Base-by-base conservation (phyloP, 2,797 vertebrate species). In the Gymnocypris eckloni region DNA sequence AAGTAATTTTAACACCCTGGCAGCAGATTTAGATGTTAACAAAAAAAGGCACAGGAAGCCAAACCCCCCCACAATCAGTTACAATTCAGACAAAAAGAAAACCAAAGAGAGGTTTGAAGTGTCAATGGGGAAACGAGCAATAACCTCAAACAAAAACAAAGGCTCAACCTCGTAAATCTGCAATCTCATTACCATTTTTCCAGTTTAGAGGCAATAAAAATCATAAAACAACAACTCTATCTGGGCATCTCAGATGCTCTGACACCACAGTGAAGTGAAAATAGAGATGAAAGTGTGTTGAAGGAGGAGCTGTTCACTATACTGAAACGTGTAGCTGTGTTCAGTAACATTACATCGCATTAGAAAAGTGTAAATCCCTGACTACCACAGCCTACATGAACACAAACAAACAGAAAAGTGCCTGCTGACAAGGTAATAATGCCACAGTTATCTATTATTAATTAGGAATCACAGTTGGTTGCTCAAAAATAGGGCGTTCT, bases 391-490 rank as follows among this genome's bases (percentile, higher is more conserved):
- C 41, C 76, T 25, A 18, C 67, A 45, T 4, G 9, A 59, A 71
- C 76, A 61, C 43, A n/a, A 83, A 59, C 66, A 78, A 15, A 78
- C 39, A 59, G n/a, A 70, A 48, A 70, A 71, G 48, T n/a, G 20
- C 12, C 39, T 52, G 43, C n/a, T 83, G 79, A 79, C 59, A 87
- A 83, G 70, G 76, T 56, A 83, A 87, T 86, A 82, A 85, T 83
- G 83, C 45, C 86, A 87, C 28, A 43, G 71, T 52, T 83, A 78
- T 89, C 73, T 43, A 83, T 86, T 87, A 87, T 86, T 83, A 64
- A 87, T 77, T 28, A 69, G 80, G 41, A 77, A 77, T 66, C 81
- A 81, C 43, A 85, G 83, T 43, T 20, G 79, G n/a, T 76, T 75
- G 75, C 59, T 78, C 77, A 85, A 77, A 85, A 82, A 87, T 72